These are phyloP conservation scores for Parus major DNA, from an alignment of 2,113 vertebrate genomes.

Conservation along the genomic window DNA sequence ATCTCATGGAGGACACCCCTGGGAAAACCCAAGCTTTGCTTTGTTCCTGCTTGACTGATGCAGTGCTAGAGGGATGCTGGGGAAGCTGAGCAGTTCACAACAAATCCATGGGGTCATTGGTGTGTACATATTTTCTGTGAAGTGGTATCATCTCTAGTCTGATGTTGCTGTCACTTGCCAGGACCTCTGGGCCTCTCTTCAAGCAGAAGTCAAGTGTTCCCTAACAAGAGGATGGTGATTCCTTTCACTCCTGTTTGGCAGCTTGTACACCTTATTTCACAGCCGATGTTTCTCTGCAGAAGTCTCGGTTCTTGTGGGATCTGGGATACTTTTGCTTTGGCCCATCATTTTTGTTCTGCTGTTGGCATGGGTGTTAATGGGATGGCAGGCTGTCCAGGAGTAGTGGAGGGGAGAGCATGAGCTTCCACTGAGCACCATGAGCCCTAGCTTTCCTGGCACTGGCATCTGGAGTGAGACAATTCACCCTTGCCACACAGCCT, in stretches of 20 bases:
- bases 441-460: neutral
- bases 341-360: neutral
- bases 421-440: fast-evolving
- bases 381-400: neutral
- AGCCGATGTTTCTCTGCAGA: neutral
- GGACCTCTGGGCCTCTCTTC: neutral
- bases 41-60: fast-evolving
- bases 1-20: neutral
- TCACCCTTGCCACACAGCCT: neutral
- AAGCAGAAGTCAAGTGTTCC: neutral
- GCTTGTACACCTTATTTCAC: neutral
- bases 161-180: fast-evolving
- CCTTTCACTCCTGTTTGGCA: neutral
- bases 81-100: neutral
- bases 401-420: neutral
- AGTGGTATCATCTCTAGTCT: neutral
- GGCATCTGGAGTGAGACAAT: neutral
- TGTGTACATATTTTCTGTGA: neutral
- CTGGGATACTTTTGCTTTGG: neutral
- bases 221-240: neutral
- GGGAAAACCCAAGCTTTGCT: neutral
- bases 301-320: neutral
- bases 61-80: neutral
- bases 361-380: neutral
- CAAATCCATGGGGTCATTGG: neutral